Conservation (phyloP, 2,113 vertebrate genomes). For the Bubo scandiacus region DNA sequence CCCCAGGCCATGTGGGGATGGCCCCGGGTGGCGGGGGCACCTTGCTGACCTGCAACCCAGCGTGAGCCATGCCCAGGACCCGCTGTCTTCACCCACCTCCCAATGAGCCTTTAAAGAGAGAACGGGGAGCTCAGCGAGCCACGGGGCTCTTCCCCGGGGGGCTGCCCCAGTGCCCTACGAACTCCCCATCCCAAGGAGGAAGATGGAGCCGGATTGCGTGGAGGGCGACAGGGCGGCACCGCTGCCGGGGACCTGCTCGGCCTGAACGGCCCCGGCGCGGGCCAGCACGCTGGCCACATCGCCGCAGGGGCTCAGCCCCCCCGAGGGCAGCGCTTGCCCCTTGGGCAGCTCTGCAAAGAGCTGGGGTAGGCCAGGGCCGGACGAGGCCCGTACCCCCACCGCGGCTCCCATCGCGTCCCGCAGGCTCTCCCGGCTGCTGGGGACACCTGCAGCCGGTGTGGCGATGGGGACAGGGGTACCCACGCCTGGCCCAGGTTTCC, state of each 20-base stretch:
- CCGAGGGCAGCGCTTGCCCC: neutral
- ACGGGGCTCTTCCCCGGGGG: neutral
- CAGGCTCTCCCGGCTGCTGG: neutral
- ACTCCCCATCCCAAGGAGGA: neutral
- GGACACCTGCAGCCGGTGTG: neutral
- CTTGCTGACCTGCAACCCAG: neutral
- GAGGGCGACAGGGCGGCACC: rapidly evolving
- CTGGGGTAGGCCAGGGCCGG: neutral
- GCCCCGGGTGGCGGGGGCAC: neutral
- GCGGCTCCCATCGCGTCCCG: neutral
- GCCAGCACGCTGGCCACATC: neutral
- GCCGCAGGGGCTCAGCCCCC: neutral
- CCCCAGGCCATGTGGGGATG: rapidly evolving
- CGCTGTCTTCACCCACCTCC: neutral
- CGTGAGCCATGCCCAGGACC: neutral
- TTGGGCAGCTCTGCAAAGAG: neutral
- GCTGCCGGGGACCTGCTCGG: neutral
- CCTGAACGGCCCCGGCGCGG: neutral
- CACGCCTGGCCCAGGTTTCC: neutral
- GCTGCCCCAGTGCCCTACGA: neutral
- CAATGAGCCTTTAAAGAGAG: neutral
- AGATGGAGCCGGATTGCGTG: neutral
- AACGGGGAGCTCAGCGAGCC: neutral
- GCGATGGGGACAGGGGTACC: rapidly evolving
- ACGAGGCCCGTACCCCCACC: neutral